phyloP scores from a whole-genome alignment of 2,113 vertebrate genomes.

The Phocoena phocoena region DNA sequence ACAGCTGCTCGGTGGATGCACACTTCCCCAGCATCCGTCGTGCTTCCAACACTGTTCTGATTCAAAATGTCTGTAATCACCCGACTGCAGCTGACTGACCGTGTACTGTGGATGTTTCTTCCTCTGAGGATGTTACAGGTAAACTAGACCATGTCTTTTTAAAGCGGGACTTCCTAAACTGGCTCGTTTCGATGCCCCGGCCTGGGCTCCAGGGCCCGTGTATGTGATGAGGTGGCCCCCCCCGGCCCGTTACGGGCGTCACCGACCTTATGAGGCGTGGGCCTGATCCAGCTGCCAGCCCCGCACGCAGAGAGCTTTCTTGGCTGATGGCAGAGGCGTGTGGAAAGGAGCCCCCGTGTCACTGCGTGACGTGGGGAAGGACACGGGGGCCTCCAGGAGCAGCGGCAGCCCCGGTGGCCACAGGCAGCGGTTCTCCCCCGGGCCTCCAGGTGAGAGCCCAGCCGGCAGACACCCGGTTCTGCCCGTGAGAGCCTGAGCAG shows the following conservation, averaged over 20 bases:
- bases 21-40: background rate
- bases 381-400: background rate
- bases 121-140: background rate
- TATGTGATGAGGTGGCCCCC: background rate
- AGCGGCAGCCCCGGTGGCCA: background rate
- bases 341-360: background rate
- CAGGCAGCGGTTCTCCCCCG: background rate
- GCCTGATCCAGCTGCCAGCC: background rate
- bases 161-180: background rate
- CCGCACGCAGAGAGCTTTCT: background rate
- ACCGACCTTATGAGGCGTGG: background rate
- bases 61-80: background rate
- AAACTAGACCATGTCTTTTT: background rate
- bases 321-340: background rate
- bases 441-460: background rate
- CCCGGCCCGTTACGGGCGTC: background rate
- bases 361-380: no score
- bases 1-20: rapidly evolving
- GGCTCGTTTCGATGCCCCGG: background rate
- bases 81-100: background rate
- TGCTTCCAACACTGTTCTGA: background rate
- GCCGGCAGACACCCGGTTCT: background rate
- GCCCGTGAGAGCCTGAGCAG: background rate
- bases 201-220: background rate
- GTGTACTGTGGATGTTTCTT: background rate